phyloP scores from a whole-genome alignment of 1,140 invertebrate genomes.

The Carposina sasakii region DNA sequence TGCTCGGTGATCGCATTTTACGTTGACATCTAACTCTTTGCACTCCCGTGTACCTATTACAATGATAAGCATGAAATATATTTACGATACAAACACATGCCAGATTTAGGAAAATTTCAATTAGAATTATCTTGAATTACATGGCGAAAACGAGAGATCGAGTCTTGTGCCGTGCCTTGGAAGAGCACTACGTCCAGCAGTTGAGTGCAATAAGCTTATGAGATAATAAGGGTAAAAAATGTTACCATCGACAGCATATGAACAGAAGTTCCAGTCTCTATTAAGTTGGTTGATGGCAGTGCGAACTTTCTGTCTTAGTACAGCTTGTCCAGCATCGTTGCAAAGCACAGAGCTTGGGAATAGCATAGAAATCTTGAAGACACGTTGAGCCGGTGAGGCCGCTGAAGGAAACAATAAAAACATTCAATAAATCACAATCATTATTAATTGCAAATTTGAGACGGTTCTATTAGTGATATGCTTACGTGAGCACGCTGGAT shows the following conservation, averaged over 20 bases:
- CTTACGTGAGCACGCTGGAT: slow-evolving; percentile 92
- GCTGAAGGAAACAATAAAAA: slow-evolving; percentile 59
- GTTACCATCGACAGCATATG: slow-evolving; percentile 86
- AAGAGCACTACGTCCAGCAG: no score
- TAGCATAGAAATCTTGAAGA: slow-evolving; percentile 93
- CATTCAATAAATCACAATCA: slow-evolving; percentile 6
- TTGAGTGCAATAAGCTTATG: no score
- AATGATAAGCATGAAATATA: slow-evolving; percentile 6
- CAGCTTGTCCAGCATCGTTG: slow-evolving; percentile 94
- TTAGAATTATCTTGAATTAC: no score
- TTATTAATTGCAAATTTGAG: not conserved
- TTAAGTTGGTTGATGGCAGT: slow-evolving; percentile 92
- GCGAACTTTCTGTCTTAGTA: slow-evolving; percentile 89
- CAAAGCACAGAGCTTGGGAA: slow-evolving; percentile 95
- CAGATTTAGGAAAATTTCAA: no score
- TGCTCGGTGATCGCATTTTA: slow-evolving; percentile 88
- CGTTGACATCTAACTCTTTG: slow-evolving; percentile 90
- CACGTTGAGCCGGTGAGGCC: slow-evolving; percentile 88
- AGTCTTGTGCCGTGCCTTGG: no score
- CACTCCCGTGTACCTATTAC: slow-evolving; percentile 81
- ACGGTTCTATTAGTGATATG: no score
- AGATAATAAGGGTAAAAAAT: no score
- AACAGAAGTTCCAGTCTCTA: slow-evolving; percentile 95
- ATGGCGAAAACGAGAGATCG: no score
- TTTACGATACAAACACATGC: no score